Percentiles rank a stretch among this genome's conserved stretches.
Evolutionary conservation across 1,140 invertebrate species (phyloP).

Genomic region (Alviniconcha marisindica): DNA sequence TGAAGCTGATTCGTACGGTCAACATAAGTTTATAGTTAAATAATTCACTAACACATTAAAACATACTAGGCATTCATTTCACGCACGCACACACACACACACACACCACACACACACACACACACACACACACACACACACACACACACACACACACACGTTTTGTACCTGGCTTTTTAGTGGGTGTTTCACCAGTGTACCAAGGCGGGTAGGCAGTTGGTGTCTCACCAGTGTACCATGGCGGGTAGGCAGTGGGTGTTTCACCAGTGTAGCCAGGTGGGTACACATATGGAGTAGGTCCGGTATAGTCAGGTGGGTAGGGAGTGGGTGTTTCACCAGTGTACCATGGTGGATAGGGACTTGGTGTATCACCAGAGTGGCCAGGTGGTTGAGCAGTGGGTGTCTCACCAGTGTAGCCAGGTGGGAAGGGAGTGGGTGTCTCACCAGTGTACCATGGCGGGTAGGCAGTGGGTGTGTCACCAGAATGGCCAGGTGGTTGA

Average conservation of each 20-base stretch:
- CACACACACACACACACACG: no score
- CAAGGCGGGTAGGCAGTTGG: background rate
- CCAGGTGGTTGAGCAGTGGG: constrained; percentile 15
- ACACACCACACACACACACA: no score
- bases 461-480: constrained; percentile 34
- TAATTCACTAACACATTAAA: no score
- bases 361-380: constrained; percentile 31
- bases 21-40: no score
- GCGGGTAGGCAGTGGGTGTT: constrained; percentile 12
- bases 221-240: constrained; percentile 1
- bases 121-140: no score
- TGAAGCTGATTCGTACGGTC: no score
- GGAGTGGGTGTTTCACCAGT: constrained; percentile 17
- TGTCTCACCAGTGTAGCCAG: constrained; percentile 29
- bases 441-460: constrained; percentile 18
- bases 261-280: constrained; percentile 8
- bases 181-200: constrained; percentile 40
- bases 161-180: constrained; percentile 20
- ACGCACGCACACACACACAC: no score
- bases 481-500: background rate
- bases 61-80: no score
- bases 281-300: constrained; percentile 7
- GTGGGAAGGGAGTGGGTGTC: constrained; percentile 43
- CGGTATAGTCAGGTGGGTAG: background rate
- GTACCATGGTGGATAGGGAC: constrained; percentile 28